phyloP scores from a whole-genome alignment of 1,140 invertebrate species.

The Frieseomelitta varia region DNA sequence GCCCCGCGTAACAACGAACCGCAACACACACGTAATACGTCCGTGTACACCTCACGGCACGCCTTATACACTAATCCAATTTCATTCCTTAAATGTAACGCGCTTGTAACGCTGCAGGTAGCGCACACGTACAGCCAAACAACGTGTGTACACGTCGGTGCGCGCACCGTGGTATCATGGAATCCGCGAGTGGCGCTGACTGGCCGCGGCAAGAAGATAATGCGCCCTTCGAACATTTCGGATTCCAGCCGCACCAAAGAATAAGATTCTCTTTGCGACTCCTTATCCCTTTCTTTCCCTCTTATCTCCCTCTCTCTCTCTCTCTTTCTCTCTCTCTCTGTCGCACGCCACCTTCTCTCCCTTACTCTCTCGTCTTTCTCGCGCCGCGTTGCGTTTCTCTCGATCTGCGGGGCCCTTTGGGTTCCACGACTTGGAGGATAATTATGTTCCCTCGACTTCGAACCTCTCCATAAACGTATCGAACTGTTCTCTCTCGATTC shows the following conservation, averaged over 20 bases:
- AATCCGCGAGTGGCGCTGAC: constrained; percentile 64
- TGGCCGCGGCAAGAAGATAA: constrained; percentile 66
- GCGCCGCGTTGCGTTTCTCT: neutral
- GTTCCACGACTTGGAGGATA: constrained; percentile 62
- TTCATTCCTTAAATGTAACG: constrained; percentile 29
- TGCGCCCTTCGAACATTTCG: constrained; percentile 60
- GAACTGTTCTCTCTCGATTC: constrained; percentile 47
- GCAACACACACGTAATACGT: neutral
- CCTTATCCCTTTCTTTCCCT: neutral
- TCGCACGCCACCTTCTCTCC: neutral
- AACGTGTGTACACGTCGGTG: neutral
- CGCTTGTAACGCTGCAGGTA: neutral
- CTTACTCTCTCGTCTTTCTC: neutral
- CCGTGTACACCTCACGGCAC: neutral
- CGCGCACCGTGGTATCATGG: constrained; percentile 43
- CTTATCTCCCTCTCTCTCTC: neutral
- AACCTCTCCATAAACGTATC: constrained; percentile 61
- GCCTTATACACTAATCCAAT: neutral
- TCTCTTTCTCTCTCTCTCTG: neutral
- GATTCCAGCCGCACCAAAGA: constrained; percentile 66
- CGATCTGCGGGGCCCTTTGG: constrained; percentile 28
- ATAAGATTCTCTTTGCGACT: constrained; percentile 53
- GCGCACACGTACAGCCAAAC: neutral
- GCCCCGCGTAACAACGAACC: neutral
- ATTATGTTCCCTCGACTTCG: constrained; percentile 64